Evolutionary conservation across 1,140 invertebrate species (phyloP).

Genomic region (Aphelenchoides avenae): DNA sequence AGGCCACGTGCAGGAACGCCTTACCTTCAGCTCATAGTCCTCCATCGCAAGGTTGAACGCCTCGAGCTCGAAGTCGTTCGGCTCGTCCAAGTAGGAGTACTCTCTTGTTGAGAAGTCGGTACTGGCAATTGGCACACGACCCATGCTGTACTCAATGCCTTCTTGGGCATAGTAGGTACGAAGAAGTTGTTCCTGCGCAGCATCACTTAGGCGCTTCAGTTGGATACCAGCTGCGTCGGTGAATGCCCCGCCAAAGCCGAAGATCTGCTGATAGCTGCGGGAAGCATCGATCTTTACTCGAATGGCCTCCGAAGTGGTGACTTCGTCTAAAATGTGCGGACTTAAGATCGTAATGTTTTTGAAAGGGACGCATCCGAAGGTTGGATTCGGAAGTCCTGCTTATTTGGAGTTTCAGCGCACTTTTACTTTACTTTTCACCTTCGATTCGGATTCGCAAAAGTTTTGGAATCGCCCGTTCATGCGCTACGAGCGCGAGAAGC

Average conservation of each 20-base stretch:
- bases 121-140: constrained; percentile 75
- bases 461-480: too few relatives aligned
- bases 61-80: constrained; percentile 66
- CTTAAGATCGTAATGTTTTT: too few relatives aligned
- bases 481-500: too few relatives aligned
- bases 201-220: constrained; percentile 1
- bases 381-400: neutral
- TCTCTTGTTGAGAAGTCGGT: constrained; percentile 72
- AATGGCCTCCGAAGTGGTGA: too few relatives aligned
- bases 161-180: neutral
- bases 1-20: neutral
- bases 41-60: constrained; percentile 69
- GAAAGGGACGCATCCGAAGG: neutral
- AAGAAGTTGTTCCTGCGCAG: neutral
- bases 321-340: too few relatives aligned
- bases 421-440: neutral
- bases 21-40: constrained; percentile 67
- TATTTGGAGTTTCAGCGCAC: neutral
- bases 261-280: neutral
- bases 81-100: constrained; percentile 70
- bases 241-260: constrained; percentile 57
- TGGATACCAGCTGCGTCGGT: constrained; percentile 62
- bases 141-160: constrained; percentile 71
- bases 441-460: too few relatives aligned
- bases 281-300: constrained; percentile 7